These are phyloP conservation scores for Acanthosepion pharaonis DNA, from an alignment of 2,888 invertebrate genomes.

Conservation along the genomic window DNA sequence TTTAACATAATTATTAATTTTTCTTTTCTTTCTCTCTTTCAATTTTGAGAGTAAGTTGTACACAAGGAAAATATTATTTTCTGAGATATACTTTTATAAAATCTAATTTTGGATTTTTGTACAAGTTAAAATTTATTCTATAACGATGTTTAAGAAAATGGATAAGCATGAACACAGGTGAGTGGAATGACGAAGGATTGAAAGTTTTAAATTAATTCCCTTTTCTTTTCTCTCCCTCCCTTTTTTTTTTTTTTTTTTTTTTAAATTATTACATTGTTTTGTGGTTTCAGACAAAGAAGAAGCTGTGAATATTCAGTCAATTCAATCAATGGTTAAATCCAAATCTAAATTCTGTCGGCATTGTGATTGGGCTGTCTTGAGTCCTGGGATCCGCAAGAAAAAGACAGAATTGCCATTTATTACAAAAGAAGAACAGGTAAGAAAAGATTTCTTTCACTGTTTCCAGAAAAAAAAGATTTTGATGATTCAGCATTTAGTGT, in stretches of 20 bases:
- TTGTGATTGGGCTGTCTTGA: constrained; percentile 92
- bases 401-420: constrained; percentile 84
- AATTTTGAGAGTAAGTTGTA: not conserved
- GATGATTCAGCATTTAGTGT: not conserved
- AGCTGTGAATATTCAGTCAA: constrained; percentile 85
- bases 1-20: not conserved
- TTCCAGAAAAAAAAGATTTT: constrained; percentile 48
- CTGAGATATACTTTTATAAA: too few relatives aligned
- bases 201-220: not conserved
- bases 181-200: not conserved
- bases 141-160: too few relatives aligned
- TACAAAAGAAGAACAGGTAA: constrained; percentile 72
- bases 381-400: constrained; percentile 84
- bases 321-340: constrained; percentile 92
- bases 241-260: too few relatives aligned
- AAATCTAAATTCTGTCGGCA: constrained; percentile 92
- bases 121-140: too few relatives aligned
- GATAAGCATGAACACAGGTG: not conserved
- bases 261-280: not conserved
- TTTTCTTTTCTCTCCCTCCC: not conserved
- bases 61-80: too few relatives aligned
- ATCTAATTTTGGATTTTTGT: too few relatives aligned
- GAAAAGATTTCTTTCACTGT: constrained; percentile 18
- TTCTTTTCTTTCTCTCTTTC: not conserved
- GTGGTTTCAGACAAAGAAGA: constrained; percentile 72